Evolutionary conservation across 2,113 vertebrate genomes (phyloP).

Genomic region (Ursus arctos): DNA sequence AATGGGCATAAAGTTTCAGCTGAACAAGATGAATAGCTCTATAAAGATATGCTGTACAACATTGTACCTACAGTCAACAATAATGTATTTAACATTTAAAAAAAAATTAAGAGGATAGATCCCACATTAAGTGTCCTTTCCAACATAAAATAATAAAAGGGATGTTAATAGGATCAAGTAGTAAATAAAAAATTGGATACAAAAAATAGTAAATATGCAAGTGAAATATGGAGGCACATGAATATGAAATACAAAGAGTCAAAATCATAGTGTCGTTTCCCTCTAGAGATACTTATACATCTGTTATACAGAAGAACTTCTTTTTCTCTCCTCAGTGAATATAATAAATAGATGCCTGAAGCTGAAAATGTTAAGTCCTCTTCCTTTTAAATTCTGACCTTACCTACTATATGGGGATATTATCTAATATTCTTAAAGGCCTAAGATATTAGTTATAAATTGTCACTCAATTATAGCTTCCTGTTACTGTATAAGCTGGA

Average conservation of each 20-base stretch:
- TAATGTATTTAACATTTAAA: neutral
- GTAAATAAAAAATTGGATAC: neutral
- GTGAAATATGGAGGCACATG: neutral
- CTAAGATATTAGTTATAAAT: neutral
- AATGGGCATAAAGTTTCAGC: neutral
- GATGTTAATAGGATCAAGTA: neutral
- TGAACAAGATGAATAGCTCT: neutral
- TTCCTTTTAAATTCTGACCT: neutral
- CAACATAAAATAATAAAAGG: neutral
- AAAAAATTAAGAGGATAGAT: neutral
- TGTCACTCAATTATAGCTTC: neutral
- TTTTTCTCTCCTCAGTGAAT: neutral
- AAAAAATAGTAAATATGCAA: neutral
- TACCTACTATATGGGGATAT: neutral
- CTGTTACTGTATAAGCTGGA: neutral
- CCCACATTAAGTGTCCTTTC: neutral
- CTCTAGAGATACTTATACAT: neutral
- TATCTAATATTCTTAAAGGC: neutral
- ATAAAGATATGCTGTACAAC: neutral
- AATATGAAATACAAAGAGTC: neutral
- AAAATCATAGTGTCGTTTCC: neutral
- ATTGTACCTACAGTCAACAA: neutral
- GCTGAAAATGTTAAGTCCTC: neutral
- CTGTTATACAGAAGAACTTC: neutral
- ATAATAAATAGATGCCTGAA: neutral